Conservation (phyloP, 2,797 vertebrate genomes). For the Choloepus didactylus region DNA sequence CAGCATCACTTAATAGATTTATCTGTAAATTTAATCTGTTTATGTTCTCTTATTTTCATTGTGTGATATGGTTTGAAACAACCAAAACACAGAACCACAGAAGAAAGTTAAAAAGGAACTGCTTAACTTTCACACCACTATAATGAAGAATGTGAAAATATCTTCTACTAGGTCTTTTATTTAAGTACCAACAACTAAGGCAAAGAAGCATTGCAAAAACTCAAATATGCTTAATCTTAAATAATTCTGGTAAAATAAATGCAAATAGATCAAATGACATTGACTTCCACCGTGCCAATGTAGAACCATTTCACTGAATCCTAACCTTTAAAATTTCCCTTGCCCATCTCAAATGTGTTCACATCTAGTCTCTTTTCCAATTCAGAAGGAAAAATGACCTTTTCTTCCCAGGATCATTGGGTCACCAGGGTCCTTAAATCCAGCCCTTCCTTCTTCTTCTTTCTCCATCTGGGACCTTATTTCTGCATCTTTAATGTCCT, state of each 20-base stretch:
- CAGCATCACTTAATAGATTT: slow-evolving; percentile 60
- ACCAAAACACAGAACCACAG: not conserved
- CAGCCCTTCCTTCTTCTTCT: slow-evolving; percentile 8
- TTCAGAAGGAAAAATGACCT: slow-evolving; percentile 45
- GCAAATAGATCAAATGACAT: slow-evolving; percentile 26
- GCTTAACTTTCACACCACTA: slow-evolving; percentile 12
- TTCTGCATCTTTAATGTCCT: not conserved
- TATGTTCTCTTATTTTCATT: slow-evolving; percentile 31
- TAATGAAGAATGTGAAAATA: slow-evolving; percentile 45
- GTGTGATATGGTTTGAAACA: slow-evolving; percentile 56
- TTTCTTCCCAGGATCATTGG: not conserved
- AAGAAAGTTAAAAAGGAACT: slow-evolving; percentile 51
- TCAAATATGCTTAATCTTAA: slow-evolving; percentile 43
- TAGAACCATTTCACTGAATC: slow-evolving; percentile 28
- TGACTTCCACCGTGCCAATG: not conserved
- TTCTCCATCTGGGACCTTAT: slow-evolving; percentile 7
- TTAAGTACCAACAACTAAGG: slow-evolving; percentile 7
- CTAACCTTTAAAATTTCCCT: slow-evolving; percentile 1
- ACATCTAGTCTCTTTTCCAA: slow-evolving; percentile 24
- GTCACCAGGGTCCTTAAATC: not conserved
- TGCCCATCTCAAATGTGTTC: slow-evolving; percentile 1
- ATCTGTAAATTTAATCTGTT: slow-evolving; percentile 29
- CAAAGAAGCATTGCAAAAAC: not conserved
- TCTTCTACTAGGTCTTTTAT: not conserved
- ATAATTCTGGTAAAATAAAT: slow-evolving; percentile 63